Conservation (phyloP, 2,797 vertebrate genomes). For the Muscicapa comitata region DNA sequence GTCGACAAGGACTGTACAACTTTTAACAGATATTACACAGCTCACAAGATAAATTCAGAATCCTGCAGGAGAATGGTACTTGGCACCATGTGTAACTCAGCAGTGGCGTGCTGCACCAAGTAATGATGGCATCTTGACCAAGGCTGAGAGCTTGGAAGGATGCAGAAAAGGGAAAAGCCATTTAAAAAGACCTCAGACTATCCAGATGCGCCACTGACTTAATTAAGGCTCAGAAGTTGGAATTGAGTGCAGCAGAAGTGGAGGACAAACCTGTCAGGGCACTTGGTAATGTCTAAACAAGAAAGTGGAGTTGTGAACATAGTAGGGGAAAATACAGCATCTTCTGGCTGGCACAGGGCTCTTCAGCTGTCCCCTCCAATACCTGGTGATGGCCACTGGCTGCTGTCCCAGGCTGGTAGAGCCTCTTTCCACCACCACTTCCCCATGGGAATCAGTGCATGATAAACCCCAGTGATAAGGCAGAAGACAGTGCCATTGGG, state of each 20-base stretch:
- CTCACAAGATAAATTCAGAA: not conserved
- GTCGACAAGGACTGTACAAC: not conserved
- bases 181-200: not conserved
- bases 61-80: not conserved
- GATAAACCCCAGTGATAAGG: not conserved
- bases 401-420: not conserved
- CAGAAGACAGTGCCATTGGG: not conserved
- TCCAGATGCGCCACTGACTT: not conserved
- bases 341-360: not conserved
- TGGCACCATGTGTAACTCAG: not conserved
- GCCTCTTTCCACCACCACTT: not conserved
- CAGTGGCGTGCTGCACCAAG: rapidly evolving
- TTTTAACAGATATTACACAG: not conserved
- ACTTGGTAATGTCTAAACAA: not conserved
- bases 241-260: not conserved
- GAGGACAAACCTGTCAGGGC: not conserved
- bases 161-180: not conserved
- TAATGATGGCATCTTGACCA: not conserved
- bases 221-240: not conserved
- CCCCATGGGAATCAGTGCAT: not conserved
- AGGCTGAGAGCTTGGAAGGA: not conserved
- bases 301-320: rapidly evolving
- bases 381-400: not conserved
- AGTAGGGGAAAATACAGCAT: not conserved
- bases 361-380: not conserved